Evolutionary conservation across 2,113 vertebrate species (phyloP).

Genomic region (Python bivittatus): DNA sequence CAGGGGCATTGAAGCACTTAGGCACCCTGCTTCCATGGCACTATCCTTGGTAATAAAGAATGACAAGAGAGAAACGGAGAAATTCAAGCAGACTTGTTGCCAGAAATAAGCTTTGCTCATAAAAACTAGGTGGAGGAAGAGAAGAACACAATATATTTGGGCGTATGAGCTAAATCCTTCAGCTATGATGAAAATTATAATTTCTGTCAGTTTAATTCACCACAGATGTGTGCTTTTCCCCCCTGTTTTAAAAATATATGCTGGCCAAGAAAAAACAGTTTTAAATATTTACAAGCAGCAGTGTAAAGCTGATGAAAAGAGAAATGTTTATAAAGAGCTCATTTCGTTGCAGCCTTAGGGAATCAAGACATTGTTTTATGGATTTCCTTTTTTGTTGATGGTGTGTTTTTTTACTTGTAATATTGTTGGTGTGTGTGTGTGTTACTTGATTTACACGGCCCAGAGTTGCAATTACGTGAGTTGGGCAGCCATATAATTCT

Average conservation of each 20-base stretch:
- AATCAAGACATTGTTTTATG: neutral
- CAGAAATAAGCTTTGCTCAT: neutral
- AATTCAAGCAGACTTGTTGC: conserved; percentile 9
- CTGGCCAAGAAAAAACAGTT: conserved; percentile 3
- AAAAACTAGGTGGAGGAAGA: neutral
- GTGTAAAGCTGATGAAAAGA: neutral
- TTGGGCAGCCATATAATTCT: neutral
- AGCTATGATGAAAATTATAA: neutral
- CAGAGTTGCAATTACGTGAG: neutral
- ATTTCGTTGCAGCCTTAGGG: neutral
- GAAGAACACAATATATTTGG: neutral
- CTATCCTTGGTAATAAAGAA: conserved; percentile 29
- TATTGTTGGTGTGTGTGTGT: neutral
- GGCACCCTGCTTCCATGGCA: conserved; percentile 28
- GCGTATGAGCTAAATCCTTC: conserved; percentile 18
- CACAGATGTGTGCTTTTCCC: neutral
- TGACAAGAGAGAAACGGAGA: conserved; percentile 30
- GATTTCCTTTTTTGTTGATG: neutral
- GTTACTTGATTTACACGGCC: neutral
- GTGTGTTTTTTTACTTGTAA: neutral
- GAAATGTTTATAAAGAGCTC: neutral
- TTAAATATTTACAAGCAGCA: conserved; percentile 3
- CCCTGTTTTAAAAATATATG: conserved; percentile 3
- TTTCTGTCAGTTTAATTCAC: conserved; percentile 3
- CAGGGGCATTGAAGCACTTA: conserved; percentile 21